These are phyloP conservation scores for Coenonympha arcania DNA, from an alignment of 2,888 invertebrate genomes.

Conservation along the genomic window DNA sequence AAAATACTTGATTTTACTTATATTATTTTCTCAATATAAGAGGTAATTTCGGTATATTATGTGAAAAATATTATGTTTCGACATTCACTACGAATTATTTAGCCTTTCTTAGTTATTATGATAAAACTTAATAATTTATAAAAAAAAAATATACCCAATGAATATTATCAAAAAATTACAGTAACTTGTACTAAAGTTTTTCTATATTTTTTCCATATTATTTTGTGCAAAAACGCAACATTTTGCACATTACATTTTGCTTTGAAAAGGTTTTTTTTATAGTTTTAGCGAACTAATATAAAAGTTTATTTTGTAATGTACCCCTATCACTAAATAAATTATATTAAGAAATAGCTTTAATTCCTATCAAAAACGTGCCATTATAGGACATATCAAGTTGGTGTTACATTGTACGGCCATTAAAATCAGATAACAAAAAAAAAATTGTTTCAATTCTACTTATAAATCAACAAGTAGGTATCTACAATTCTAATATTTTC, in stretches of 20 bases:
- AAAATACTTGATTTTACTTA: background rate
- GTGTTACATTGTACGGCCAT: conserved; percentile 8
- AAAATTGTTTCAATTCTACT: too few relatives aligned
- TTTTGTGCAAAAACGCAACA: too few relatives aligned
- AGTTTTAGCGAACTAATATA: background rate
- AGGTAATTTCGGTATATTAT: background rate
- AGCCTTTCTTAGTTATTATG: background rate
- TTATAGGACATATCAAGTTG: conserved; percentile 20
- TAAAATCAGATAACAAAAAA: conserved; percentile 1
- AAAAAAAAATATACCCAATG: background rate
- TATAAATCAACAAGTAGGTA: too few relatives aligned
- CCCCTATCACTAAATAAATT: too few relatives aligned
- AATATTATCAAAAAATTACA: too few relatives aligned
- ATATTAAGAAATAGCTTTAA: conserved; percentile 19
- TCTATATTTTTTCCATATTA: too few relatives aligned
- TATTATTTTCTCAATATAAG: background rate
- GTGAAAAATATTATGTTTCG: too few relatives aligned
- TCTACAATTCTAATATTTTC: too few relatives aligned
- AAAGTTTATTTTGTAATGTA: background rate
- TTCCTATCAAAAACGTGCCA: conserved; percentile 21
- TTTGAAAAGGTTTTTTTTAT: background rate
- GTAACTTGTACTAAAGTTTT: too few relatives aligned
- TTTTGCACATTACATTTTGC: background rate
- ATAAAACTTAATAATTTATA: too few relatives aligned
- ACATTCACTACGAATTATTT: too few relatives aligned